Base-by-base conservation (phyloP, 2,797 vertebrate genomes). In the Micrastur ruficollis region DNA sequence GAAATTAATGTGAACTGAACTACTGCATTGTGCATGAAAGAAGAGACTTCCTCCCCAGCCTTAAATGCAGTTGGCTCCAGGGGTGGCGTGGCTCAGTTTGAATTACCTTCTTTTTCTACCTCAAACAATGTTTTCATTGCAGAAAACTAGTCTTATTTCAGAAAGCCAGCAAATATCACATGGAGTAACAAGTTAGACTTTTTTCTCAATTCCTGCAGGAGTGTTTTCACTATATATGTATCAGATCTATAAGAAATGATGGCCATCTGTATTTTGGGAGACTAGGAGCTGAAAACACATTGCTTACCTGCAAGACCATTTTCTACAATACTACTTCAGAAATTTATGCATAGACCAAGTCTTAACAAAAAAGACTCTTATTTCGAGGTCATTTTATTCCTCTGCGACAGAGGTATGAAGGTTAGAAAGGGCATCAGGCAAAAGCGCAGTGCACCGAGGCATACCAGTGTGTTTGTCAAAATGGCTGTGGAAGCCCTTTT, bases 1-100 rank as follows among this genome's bases (percentile, higher is more conserved):
- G 93, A 95, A 95, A 95, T 95, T 92, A 94, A 95, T 82, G 96
- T 96, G 92, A 96, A 90, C 46, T 73, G 86, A 96, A 91, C 79
- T 89, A 82, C 70, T 95, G 71, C 88, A 82, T 31, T 82, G 34
- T 87, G 93, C 88, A 72, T 94, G 71, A 93, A 88, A 96, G 88
- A 95, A 96, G 61, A 90, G 80, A 15, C 40, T 73, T 68, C 58
- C 92, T 89, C 53, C 62, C 44, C 26, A 26, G 81, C 74, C 72
- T 86, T 72, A 90, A 94, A 82, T 90, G 53, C 44, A 25, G 50
- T 68, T 93, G 58, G 75, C 61, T 97, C 50, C 89, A 82, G 44
- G 27, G 80, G 23, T 81, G 44, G 34, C 5, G n/a, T 89, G 67
- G 89, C 73, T 97, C 71, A 53, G 79, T 90, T 95, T 81, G 59